Evolutionary conservation across 2,888 invertebrate species (phyloP), one percentile per base, ranked within the genome.

Genomic region (Rhopalosiphum nymphaeae): DNA sequence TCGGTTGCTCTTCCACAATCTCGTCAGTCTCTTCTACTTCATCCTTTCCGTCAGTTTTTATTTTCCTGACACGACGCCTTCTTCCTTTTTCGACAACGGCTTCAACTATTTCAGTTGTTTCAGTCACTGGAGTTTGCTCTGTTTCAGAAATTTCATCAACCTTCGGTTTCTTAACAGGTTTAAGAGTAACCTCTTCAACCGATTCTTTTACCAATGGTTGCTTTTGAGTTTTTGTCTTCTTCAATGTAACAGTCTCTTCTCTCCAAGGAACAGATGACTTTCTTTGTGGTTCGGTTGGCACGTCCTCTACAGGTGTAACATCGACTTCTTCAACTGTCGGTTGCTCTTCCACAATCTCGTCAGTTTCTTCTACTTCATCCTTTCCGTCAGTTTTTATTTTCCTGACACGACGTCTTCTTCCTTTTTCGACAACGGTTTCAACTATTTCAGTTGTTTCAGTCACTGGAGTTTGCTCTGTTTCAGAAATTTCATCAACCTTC

Each of bases 201-300:
- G 49, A 13, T 49, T 49, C 49, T 49, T 49, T 49, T 1, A 13
- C 11, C 49, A 96, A 95, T 13, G 49, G 49, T 13, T 49, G 49
- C 49, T 49, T 49, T 49, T 49, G 49, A 1, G 49, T 49, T 49
- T 49, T 49, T 11, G 49, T 49, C 49, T 49, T 49, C 13, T 49
- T 49, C 13, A 49, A 13, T 13, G 11, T 49, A 13, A 49, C 49
- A 10, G 49, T 49, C 13, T 49, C 49, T 49, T 49, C 49, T 10
- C 49, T 49, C 49, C 49, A 49, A 10, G 49, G 49, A 11, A 49
- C 49, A 11, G 49, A 49, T 13, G 49, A 13, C 13, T 49, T 49
- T 49, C 49, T 61, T 29, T 61, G 29, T 10, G 26, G 61, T 29
- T 61, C 61, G 29, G 61, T 61, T 3, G 61, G 61, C 0, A 29